A percentile compares a stretch with the other conserved stretches of the same genome.
phyloP scores from a whole-genome alignment of 2,888 invertebrate genomes.

The Dynastes maya region DNA sequence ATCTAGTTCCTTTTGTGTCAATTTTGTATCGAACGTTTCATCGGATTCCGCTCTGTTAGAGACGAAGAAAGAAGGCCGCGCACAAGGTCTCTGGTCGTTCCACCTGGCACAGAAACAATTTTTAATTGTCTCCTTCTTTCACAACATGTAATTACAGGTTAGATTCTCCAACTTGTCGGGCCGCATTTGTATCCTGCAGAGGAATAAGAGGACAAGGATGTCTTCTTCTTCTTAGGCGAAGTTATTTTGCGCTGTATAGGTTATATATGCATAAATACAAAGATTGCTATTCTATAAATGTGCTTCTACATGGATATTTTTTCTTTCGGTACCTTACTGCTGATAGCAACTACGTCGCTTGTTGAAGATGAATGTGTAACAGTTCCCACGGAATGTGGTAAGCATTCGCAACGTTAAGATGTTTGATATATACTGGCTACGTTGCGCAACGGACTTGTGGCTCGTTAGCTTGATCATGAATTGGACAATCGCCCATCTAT shows the following conservation, averaged over 20 bases:
- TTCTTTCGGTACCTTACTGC: not conserved
- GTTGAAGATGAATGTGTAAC: slow-evolving; percentile 47
- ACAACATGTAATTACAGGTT: slow-evolving; percentile 30
- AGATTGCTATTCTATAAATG: not conserved
- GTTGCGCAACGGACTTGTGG: slow-evolving; percentile 19
- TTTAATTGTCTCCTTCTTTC: slow-evolving; percentile 31
- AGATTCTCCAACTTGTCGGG: slow-evolving; percentile 25
- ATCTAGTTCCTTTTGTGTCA: not conserved
- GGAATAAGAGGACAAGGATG: slow-evolving; percentile 45
- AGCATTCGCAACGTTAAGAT: slow-evolving; percentile 17
- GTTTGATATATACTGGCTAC: slow-evolving; percentile 21
- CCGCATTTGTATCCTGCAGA: slow-evolving; percentile 29
- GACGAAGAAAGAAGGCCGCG: slow-evolving; percentile 15
- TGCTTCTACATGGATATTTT: not conserved
- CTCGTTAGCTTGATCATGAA: slow-evolving; percentile 22
- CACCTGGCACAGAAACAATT: slow-evolving; percentile 32
- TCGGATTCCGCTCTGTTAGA: not conserved
- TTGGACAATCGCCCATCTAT: slow-evolving; percentile 37
- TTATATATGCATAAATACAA: slow-evolving; percentile 2
- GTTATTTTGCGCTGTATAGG: not conserved
- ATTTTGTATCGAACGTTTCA: slow-evolving; percentile 1
- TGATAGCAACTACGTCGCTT: not conserved
- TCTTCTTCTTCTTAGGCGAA: not conserved
- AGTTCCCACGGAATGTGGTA: slow-evolving; percentile 50
- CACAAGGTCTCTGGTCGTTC: slow-evolving; percentile 34